These are phyloP conservation scores for Bibio marci DNA, from an alignment of 2,888 invertebrate genomes.

Conservation along the genomic window DNA sequence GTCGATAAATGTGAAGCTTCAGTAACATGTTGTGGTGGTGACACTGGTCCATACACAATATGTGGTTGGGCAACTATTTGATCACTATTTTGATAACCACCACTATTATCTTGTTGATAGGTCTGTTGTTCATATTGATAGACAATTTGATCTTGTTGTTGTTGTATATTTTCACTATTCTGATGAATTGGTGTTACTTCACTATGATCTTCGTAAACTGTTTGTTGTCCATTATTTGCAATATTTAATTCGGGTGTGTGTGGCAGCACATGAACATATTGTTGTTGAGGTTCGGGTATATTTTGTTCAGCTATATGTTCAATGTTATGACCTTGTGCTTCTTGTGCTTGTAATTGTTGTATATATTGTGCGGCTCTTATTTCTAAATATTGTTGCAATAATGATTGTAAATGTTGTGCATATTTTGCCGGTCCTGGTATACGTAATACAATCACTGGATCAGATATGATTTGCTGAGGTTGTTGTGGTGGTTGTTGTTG, in stretches of 20 bases:
- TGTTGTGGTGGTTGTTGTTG: slow-evolving; percentile 2
- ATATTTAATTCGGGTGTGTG: too few species aligned
- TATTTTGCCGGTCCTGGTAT: slow-evolving; percentile 29
- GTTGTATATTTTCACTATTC: not conserved
- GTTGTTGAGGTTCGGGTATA: slow-evolving; percentile 1
- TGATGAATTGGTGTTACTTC: too few species aligned
- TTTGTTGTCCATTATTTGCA: too few species aligned
- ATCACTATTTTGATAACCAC: too few species aligned
- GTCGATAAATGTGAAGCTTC: too few species aligned
- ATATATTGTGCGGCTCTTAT: slow-evolving; percentile 27
- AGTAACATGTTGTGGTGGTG: too few species aligned
- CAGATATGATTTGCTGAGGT: not conserved
- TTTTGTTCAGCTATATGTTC: not conserved
- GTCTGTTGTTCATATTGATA: slow-evolving; percentile 1
- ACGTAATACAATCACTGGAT: slow-evolving; percentile 22
- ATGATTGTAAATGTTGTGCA: slow-evolving; percentile 24
- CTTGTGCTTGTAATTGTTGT: slow-evolving; percentile 22
- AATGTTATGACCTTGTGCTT: slow-evolving; percentile 10
- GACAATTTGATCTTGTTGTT: slow-evolving; percentile 4
- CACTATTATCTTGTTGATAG: not conserved
- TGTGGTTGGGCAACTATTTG: not conserved
- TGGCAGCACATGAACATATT: slow-evolving; percentile 1
- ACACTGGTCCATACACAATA: not conserved
- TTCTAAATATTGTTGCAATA: slow-evolving; percentile 27
- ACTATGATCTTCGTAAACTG: too few species aligned